Evolutionary conservation across 2,888 invertebrate genomes (phyloP), one percentile per base, ranked within the genome.

Genomic region (Achlya flavicornis): DNA sequence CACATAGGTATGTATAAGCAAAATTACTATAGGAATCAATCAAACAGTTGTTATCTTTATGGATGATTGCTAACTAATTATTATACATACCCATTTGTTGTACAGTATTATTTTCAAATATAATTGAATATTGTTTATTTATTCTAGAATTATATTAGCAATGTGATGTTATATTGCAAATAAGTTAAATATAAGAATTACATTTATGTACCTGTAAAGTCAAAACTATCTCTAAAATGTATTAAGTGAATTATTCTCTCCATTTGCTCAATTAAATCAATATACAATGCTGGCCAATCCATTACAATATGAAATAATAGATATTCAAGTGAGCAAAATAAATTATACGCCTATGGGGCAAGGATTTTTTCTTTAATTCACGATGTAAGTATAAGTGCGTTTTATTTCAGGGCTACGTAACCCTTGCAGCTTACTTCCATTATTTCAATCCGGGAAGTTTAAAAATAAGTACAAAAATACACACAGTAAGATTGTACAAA

Each of bases 401-500:
- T 10, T 16, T 66, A 64, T 83, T 87, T 41, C 81, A 90, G 91
- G 83, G 81, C 2, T 79, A 79, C 58, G 46, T 87, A n/a, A 73
- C 80, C 19, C 64, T 91, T 16, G 80, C 81, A 14, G 70, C 82
- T 1, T 90, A 87, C 69, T 64, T 85, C 4, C 83, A 90, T 67
- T 89, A 87, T 69, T 88, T 86, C 64, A 59, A 72, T 32, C 85
- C 90, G 0, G 91, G 90, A 3, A 84, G 84, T 64, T 70, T 92
- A 2, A 85, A 77, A 67, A 58, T 87, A 6, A 71, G 72, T 3
- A 84, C 80, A 1, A 68, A 71, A 14, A 61, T 72, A 19, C 76
- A 80, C 14, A 71, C 66, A n/a, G 64, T 85, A 33, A 71, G 63
- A 16, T 43, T 82, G n/a, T 70, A 74, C 6, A 66, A 74, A 35